Percentiles rank a stretch among this genome's conserved stretches.
These are phyloP conservation scores for Corythaeola cristata DNA, from an alignment of 2,113 vertebrate genomes.

Conservation along the genomic window DNA sequence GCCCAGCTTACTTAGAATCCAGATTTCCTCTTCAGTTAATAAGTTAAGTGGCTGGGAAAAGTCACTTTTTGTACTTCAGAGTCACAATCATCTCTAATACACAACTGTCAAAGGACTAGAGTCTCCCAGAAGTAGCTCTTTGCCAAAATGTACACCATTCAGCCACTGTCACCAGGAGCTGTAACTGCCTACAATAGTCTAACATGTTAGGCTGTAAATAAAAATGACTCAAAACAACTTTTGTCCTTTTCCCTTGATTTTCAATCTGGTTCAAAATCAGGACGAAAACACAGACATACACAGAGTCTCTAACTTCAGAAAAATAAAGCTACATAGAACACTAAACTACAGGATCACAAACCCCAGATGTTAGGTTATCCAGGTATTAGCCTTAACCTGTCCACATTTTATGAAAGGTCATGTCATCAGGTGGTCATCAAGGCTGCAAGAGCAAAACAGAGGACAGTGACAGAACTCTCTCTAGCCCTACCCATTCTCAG, in stretches of 20 bases:
- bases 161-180: background rate
- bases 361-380: background rate
- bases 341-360: background rate
- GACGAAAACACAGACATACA: background rate
- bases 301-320: background rate
- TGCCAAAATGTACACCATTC: background rate
- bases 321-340: background rate
- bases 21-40: background rate
- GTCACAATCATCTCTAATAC: background rate
- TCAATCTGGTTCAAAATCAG: background rate
- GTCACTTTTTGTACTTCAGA: background rate
- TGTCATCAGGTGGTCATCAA: background rate
- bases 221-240: background rate
- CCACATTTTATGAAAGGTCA: background rate
- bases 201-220: background rate
- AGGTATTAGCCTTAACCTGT: background rate
- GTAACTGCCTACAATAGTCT: background rate
- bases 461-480: background rate
- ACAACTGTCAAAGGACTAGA: background rate
- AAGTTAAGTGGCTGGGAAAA: background rate
- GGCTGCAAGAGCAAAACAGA: background rate
- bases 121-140: background rate
- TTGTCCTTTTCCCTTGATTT: background rate
- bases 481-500: background rate
- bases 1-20: background rate